Evolutionary conservation across 1,140 invertebrate genomes (phyloP), one percentile per base, ranked within the genome.

Genomic region (Tribolium castaneum): DNA sequence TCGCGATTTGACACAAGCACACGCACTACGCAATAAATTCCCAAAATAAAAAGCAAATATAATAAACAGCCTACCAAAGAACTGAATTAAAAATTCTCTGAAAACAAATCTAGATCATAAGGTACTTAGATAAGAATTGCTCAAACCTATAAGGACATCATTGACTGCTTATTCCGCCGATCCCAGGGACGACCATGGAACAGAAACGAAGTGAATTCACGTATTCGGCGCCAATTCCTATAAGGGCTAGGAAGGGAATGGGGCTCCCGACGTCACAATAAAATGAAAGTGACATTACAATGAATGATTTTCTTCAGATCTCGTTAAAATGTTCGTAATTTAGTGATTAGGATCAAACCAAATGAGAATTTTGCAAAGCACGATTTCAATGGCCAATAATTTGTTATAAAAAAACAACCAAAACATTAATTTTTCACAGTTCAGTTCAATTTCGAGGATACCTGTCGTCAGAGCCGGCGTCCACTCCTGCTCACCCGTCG

Each of bases 381-480:
- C 59, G 59, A 66, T 30, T 45, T 66, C 12, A 59, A 66, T 66
- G 59, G 59, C 59, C 59, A 66, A 66, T 59, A 16, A 59, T 19
- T 56, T 59, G 50, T 74, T 74, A 74, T 13, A 50, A 72, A 74
- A 74, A 66, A 74, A 74, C 70, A 51, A 52, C 45, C 34, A 74
- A 74, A 51, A 74, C 52, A 51, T 22, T 54, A 25, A 74, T 51
- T 54, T 74, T 45, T 13, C 12, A 14, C 51, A 39, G 3, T 66
- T 66, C 59, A 39, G 2, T 45, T 66, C 35, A 39, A 9, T 66
- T 12, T 7, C n/a, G 30, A 14, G 22, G 6, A 19, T 84, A 96
- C 95, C 96, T 87, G 96, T 98, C 2, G 95, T 97, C 30, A 97
- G 89, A 14, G 95, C 96, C n/a, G 96, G 96, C 4, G 96, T 97